Conservation (phyloP, 2,797 vertebrate species). For the Phrynocephalus forsythii region DNA sequence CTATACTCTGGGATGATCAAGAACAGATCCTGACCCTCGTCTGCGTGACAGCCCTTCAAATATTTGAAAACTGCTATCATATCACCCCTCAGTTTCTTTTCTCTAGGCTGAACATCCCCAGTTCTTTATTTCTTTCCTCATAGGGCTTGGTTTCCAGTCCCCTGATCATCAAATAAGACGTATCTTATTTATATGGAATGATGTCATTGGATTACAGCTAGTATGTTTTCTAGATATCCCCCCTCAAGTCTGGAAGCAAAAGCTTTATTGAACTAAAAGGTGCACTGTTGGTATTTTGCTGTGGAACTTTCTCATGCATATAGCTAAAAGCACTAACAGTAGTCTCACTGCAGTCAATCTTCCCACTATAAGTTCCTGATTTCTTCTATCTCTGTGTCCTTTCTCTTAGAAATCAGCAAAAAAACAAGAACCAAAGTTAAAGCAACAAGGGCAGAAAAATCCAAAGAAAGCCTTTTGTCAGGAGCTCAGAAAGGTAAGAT, state of each 20-base stretch:
- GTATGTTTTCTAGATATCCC: background rate
- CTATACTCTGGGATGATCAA: too few species aligned
- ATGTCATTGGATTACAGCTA: background rate
- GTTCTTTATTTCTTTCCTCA: too few species aligned
- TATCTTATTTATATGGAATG: background rate
- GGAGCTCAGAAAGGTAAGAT: slow-evolving; percentile 89
- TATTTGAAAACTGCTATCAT: too few species aligned
- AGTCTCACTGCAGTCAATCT: too few species aligned
- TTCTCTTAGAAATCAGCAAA: slow-evolving; percentile 74
- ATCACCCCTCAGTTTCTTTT: too few species aligned
- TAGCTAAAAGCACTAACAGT: too few species aligned
- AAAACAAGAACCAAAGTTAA: slow-evolving; percentile 66
- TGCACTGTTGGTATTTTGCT: too few species aligned
- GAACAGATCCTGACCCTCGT: too few species aligned
- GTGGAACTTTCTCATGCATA: too few species aligned
- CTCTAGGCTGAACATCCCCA: too few species aligned
- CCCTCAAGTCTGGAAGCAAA: background rate
- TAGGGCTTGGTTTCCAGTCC: too few species aligned
- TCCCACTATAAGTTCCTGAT: background rate
- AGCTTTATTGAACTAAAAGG: background rate
- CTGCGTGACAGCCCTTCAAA: too few species aligned
- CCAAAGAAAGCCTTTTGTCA: slow-evolving; percentile 83
- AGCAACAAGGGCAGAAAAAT: slow-evolving; percentile 73
- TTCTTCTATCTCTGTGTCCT: background rate
- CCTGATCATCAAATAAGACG: background rate